phyloP scores from a whole-genome alignment of 2,113 vertebrate genomes.

The Ceratotherium simum region DNA sequence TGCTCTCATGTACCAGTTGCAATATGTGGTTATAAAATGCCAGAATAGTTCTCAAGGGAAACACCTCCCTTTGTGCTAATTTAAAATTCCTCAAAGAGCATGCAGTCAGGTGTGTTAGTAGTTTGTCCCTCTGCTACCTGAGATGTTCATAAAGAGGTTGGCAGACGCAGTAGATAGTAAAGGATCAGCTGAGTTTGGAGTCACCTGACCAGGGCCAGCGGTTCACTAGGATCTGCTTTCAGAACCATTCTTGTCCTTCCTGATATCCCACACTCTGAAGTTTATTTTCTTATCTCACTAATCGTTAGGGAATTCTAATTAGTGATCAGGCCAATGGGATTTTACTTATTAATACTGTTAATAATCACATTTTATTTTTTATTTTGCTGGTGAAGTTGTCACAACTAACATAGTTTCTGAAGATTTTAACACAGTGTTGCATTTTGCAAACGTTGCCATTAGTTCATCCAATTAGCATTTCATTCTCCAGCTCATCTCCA shows the following conservation, averaged over 20 bases:
- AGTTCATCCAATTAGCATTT: constrained; percentile 61
- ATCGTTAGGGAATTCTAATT: constrained; percentile 27
- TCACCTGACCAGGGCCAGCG: not conserved
- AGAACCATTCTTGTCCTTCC: not conserved
- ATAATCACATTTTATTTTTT: constrained; percentile 38
- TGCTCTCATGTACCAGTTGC: constrained; percentile 47
- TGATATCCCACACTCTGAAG: not conserved
- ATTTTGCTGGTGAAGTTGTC: not conserved
- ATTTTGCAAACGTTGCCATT: not conserved
- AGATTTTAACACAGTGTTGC: not conserved
- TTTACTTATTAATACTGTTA: not conserved
- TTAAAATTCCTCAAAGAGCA: constrained; percentile 69
- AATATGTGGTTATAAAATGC: constrained; percentile 46
- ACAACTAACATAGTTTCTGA: constrained; percentile 1
- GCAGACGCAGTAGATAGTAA: not conserved
- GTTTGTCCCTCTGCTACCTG: constrained; percentile 51
- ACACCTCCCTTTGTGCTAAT: constrained; percentile 54
- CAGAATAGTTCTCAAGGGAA: constrained; percentile 67
- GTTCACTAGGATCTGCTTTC: not conserved
- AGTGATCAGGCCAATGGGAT: not conserved
- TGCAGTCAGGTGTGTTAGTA: constrained; percentile 61
- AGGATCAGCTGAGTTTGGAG: not conserved
- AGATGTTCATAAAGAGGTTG: not conserved
- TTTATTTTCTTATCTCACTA: constrained; percentile 35
- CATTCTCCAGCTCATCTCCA: constrained; percentile 49